Conservation (phyloP, 2,888 invertebrate species). For the Cataglyphis albicans region DNA sequence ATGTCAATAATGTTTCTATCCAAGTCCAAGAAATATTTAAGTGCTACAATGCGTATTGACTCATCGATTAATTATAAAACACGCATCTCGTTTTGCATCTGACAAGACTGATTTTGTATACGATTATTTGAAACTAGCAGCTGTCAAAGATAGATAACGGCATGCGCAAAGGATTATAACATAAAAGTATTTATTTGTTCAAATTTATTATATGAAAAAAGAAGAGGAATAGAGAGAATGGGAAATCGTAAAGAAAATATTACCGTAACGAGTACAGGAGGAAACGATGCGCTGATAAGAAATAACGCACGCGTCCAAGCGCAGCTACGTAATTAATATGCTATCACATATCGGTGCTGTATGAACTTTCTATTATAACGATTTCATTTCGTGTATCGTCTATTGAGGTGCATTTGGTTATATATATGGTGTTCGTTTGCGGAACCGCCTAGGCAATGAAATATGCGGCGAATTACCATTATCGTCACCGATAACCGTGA, state of each 20-base stretch:
- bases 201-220: conserved; percentile 23
- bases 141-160: conserved; percentile 19
- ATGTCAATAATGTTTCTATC: background rate
- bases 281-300: conserved; percentile 59
- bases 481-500: conserved; percentile 62
- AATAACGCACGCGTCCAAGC: conserved; percentile 48
- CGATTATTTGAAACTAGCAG: conserved; percentile 15
- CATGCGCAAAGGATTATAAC: background rate
- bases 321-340: conserved; percentile 73
- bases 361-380: conserved; percentile 81
- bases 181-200: conserved; percentile 13
- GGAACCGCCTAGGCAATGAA: conserved; percentile 13
- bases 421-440: conserved; percentile 51
- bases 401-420: conserved; percentile 42
- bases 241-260: conserved; percentile 36
- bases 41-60: conserved; percentile 14
- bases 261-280: conserved; percentile 34
- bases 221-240: conserved; percentile 4
- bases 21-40: conserved; percentile 7
- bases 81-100: conserved; percentile 50
- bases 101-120: conserved; percentile 58
- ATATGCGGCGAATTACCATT: conserved; percentile 58
- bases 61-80: conserved; percentile 65
- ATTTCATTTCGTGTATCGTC: conserved; percentile 77
- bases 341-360: conserved; percentile 71